Evolutionary conservation across 2,113 vertebrate species (phyloP), one percentile per base, ranked within the genome.

Genomic region (Hepsetus odoe): DNA sequence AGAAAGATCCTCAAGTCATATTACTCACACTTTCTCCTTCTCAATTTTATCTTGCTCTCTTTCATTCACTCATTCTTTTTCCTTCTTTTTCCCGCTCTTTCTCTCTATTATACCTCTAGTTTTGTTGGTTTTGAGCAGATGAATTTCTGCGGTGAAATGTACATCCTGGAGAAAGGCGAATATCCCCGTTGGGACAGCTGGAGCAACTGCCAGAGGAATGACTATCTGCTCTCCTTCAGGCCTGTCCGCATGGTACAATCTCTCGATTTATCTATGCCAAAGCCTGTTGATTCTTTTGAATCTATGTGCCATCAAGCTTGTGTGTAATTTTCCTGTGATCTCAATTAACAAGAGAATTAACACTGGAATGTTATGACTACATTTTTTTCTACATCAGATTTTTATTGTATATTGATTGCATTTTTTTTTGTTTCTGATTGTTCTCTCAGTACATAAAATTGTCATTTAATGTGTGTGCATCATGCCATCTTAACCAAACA

Each of bases 141-240:
- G 85, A 88, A 86, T 75, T 85, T 87, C 85, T 86, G 81, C 30
- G 86, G 86, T 33, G 85, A 86, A 80, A 85, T 88, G 93, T 94
- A 93, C 86, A 90, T 93, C 86, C 88, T 94, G 88, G 93, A 94
- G 90, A 94, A 93, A 86, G 93, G 92, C 51, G 93, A 94, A 83
- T 94, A 93, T 62, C 92, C 93, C 32, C 93, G 93, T 81, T 94
- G 93, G 93, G 92, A 94, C 83, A 92, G 92, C 78, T 94, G 93
- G 92, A 93, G 92, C 90, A 94, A 93, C 90, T 90, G 90, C 86
- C 89, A 92, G 90, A 93, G 81, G 84, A 94, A 93, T 5, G 92
- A 94, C 85, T 93, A 92, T 81, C 90, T 94, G 87, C 88, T 94
- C 85, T 94, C 93, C 83, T 94, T 94, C 91, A 91, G 26, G 14